Base-by-base conservation (phyloP, 2,797 vertebrate species). In the Halcyon badia region DNA sequence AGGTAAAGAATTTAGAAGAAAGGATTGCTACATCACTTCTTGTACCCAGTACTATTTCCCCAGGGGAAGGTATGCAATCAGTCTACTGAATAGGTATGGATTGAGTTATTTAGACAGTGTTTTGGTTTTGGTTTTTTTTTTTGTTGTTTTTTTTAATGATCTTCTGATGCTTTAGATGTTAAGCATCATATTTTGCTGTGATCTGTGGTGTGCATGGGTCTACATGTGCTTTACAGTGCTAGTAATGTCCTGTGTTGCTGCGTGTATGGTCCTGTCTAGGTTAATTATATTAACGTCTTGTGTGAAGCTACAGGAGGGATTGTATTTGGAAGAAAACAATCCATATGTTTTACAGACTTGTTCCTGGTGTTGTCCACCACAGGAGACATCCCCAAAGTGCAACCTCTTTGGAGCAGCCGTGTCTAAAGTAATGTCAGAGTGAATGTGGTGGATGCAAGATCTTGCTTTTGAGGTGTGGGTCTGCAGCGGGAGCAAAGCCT, bases 401-500 rank as follows among this genome's bases (percentile, higher is more conserved):
- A 62, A 11, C 7, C 5, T 62, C 8, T 62, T 51, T 35, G 26
- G 37, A 82, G 41, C 24, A 83, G 15, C 20, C 5, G 2, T 9
- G 18, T 25, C 4, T 64, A 15, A 66, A 51, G 12, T 15, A 13
- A 41, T 4, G 24, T 37, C 39, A 33, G 11, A 5, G 54, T 11
- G 48, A 82, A 21, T 16, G 46, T 26, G 21, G 56, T 0, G 4
- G 24, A 61, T 78, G 9, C 25, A 31, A 62, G 24, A 17, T 24
- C 21, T 61, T 44, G 20, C 9, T 48, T 77, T 49, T 30, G 39
- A 70, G 28, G 18, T 12, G 20, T 1, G 3, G 41, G n/a, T 70
- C 58, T 71, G 78, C 58, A n/a, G 30, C 0, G 5, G 21, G 30
- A 37, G 26, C 18, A 15, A 4, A 51, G 19, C 19, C 57, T 0